phyloP scores from a whole-genome alignment of 2,888 invertebrate genomes.

The Anodontia alba region DNA sequence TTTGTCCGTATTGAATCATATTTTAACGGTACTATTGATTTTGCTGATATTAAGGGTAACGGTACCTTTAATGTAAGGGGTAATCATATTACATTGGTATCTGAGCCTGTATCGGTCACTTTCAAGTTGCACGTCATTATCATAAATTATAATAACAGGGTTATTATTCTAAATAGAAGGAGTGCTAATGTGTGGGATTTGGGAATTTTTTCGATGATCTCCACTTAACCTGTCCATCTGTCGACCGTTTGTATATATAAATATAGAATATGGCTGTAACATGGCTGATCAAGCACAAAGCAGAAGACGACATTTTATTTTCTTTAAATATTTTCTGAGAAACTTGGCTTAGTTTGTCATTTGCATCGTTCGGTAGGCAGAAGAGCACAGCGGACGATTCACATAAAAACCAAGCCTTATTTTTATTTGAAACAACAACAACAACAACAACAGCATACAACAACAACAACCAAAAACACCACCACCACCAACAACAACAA shows the following conservation, averaged over 20 bases:
- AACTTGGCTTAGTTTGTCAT: too few relatives aligned
- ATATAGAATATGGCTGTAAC: too few relatives aligned
- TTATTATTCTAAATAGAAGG: background rate
- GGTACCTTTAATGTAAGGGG: constrained; percentile 28
- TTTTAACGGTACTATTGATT: constrained; percentile 9
- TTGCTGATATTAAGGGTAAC: background rate
- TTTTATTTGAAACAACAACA: too few relatives aligned
- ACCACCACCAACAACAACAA: too few relatives aligned
- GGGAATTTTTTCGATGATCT: background rate
- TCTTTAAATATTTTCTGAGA: too few relatives aligned
- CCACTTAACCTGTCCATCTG: background rate
- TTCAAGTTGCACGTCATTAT: constrained; percentile 8
- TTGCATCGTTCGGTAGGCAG: too few relatives aligned
- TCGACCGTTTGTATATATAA: background rate
- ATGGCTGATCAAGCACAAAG: too few relatives aligned
- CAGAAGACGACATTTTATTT: too few relatives aligned
- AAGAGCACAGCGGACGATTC: too few relatives aligned
- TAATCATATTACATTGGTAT: constrained; percentile 17
- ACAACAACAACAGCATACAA: too few relatives aligned
- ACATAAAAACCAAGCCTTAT: too few relatives aligned
- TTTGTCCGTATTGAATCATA: background rate
- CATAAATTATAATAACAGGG: constrained; percentile 2
- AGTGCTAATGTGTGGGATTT: background rate
- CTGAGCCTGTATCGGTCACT: background rate
- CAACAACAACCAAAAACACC: too few relatives aligned